These are phyloP conservation scores for Odobenus rosmarus DNA, from an alignment of 2,113 vertebrate genomes.

Conservation along the genomic window DNA sequence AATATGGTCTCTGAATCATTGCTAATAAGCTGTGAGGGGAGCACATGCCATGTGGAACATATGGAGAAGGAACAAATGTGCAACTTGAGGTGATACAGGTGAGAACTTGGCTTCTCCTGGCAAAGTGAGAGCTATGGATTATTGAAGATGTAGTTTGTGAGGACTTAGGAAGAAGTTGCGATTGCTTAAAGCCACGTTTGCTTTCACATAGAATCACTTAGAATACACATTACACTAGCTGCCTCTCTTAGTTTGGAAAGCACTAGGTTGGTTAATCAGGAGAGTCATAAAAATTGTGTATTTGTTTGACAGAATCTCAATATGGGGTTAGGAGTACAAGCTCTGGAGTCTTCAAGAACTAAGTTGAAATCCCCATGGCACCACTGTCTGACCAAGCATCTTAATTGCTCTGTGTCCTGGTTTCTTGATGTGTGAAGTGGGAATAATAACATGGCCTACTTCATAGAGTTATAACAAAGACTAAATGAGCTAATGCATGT, in stretches of 20 bases:
- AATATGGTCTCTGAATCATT: neutral
- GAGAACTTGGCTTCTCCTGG: neutral
- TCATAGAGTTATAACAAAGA: neutral
- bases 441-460: neutral
- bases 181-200: neutral
- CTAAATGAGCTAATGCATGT: neutral
- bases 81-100: neutral
- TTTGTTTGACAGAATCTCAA: slow-evolving; percentile 39
- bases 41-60: neutral
- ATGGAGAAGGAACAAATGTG: neutral
- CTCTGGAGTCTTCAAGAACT: neutral
- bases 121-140: neutral
- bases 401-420: neutral
- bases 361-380: neutral
- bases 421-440: slow-evolving; percentile 5
- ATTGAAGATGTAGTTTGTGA: neutral
- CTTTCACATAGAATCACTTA: neutral
- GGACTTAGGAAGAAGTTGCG: neutral
- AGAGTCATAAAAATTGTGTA: neutral
- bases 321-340: neutral
- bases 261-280: neutral
- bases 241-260: slow-evolving; percentile 27
- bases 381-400: neutral
- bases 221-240: neutral
- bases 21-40: neutral